Evolutionary conservation across 2,797 vertebrate genomes (phyloP).

Genomic region (Gymnoscopelus microlampas): DNA sequence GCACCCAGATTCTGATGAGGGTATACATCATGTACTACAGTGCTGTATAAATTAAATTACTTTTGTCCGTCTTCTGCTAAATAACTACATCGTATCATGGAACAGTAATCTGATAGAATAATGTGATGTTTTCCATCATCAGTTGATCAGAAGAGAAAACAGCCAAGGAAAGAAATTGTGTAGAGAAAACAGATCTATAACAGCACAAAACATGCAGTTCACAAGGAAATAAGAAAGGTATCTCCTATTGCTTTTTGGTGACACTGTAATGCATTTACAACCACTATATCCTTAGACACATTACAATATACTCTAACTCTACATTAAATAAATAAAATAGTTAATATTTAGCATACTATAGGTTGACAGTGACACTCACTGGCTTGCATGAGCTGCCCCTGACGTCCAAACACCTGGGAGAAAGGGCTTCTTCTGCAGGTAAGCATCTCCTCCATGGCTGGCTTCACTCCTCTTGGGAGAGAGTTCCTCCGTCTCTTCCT

Average conservation of each 20-base stretch:
- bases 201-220: neutral
- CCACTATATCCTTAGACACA: constrained; percentile 8
- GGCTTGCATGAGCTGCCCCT: constrained; percentile 86
- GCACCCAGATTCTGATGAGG: too few relatives aligned
- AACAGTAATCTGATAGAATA: neutral
- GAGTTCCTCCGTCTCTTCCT: constrained; percentile 41
- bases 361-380: constrained; percentile 72
- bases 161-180: neutral
- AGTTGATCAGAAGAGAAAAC: neutral
- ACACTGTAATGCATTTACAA: neutral
- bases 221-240: neutral
- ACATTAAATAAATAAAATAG: constrained; percentile 16
- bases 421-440: constrained; percentile 80
- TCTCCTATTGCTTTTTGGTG: neutral
- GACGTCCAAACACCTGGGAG: constrained; percentile 85
- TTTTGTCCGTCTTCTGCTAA: constrained; percentile 2
- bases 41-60: too few relatives aligned
- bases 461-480: constrained; percentile 9
- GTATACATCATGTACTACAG: too few relatives aligned
- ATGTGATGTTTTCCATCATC: neutral
- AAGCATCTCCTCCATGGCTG: constrained; percentile 78
- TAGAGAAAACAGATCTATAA: neutral
- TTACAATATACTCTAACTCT: neutral
- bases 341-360: constrained; percentile 15
- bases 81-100: constrained; percentile 13